Base-by-base conservation (phyloP, 2,113 vertebrate genomes). In the Diphyllodes magnificus region DNA sequence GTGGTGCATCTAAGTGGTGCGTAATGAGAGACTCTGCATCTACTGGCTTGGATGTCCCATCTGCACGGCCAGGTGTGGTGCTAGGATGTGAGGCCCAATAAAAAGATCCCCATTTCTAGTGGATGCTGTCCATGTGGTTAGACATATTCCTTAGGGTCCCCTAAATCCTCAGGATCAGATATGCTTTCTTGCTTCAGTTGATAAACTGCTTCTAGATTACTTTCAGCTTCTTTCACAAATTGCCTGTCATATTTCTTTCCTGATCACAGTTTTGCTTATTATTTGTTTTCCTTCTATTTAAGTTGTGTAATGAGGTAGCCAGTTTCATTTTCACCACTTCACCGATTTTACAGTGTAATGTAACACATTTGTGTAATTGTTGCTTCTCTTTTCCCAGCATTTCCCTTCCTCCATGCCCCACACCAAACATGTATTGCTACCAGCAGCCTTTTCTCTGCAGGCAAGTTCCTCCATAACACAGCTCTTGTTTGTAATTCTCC, bases 251-350 rank as follows among this genome's bases (percentile, higher is more conserved):
- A 78, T 61, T 95, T 90, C 86, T 61, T 76, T 42, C 37, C 40
- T 56, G 25, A 75, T 54, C 72, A 71, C 9, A 50, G 22, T 76
- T 91, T 63, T 80, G 42, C 30, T 84, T 88, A 79, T 78, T 93
- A 88, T 82, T 86, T 88, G 39, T 65, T 72, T 86, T 86, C 71
- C 80, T 87, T 87, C 77, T 83, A 54, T 82, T 85, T 82, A 88
- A 93, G 68, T 66, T 82, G 65, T 73, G 44, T 80, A 93, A 93
- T 70, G 72, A 95, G 59, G 88, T 79, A 86, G 53, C 37, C 31
- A 71, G n/a, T 90, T 94, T 83, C 28, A 82, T 73, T 93, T 70
- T 90, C 66, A 86, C 39, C 37, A 25, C 82, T 82, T 88, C 80
- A 86, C 18, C 77, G 71, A 66, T 65, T 71, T 95, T 60, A 78